Evolutionary conservation across 1,140 invertebrate genomes (phyloP), one percentile per base, ranked within the genome.

Genomic region (Eupeodes corollae): DNA sequence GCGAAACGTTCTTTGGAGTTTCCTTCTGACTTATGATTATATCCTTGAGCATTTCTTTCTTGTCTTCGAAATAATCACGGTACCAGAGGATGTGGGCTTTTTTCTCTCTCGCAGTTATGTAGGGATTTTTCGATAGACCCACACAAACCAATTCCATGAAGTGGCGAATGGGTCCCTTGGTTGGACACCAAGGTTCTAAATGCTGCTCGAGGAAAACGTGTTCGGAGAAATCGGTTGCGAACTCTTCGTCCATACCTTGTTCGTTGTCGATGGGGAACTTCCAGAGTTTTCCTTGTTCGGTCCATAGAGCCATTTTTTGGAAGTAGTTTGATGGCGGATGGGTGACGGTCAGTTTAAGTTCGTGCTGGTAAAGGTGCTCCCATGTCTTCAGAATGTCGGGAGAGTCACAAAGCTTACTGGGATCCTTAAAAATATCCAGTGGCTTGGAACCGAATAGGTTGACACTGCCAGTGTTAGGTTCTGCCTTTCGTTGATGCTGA

Each of bases 221-320:
- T 52, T 95, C 88, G 2, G 86, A 79, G 66, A 96, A 96, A 52
- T 86, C 81, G 1, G 89, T 75, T 51, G 82, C 77, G 15, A 76
- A 65, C 63, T 98, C 91, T 56, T 84, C 79, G 40, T 84, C 80
- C 61, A 91, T 63, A 50, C 84, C 94, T 79, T 90, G 84, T 73
- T 98, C 94, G 76, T 99, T 99, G 68, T 98, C 75, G 48, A 99
- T 94, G 11, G 96, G 96, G 68, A 97, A 99, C 44, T 86, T 81
- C 95, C 95, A 99, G 9, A 98, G 56, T 73, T 93, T 96, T 39
- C 90, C 91, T 68, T 93, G 79, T 42, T 95, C 80, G 0, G 95
- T 98, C 91, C 91, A 96, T 42, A 82, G 59, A 46, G 92, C 89
- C 80, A 95, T 85, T 73, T 98, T 89, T 70, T 91, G 83, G 67